Evolutionary conservation across 2,888 invertebrate species (phyloP).

Genomic region (Emmelina monodactyla): DNA sequence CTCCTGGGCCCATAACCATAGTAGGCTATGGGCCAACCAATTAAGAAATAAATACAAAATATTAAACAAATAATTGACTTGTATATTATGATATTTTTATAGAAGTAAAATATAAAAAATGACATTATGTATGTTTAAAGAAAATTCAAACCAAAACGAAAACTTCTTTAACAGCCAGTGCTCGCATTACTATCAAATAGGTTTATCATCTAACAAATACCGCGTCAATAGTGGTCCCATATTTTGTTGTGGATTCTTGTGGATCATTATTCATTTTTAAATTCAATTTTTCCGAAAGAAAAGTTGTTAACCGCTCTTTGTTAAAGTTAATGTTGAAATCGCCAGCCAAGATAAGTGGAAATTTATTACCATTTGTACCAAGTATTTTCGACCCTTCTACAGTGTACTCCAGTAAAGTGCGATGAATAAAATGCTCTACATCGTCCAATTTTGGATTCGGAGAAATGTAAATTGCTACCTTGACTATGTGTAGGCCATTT

Average conservation of each 20-base stretch:
- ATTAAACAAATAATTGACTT: too few species aligned
- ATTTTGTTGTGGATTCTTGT: slow-evolving; percentile 15
- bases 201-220: slow-evolving; percentile 4
- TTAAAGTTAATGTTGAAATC: slow-evolving; percentile 6
- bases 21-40: background rate
- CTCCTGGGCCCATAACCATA: background rate
- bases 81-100: too few species aligned
- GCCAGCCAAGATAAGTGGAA: slow-evolving; percentile 19
- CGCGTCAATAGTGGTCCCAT: slow-evolving; percentile 15
- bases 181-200: too few species aligned
- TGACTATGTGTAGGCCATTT: too few species aligned
- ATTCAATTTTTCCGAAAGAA: slow-evolving; percentile 14
- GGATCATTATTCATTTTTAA: slow-evolving; percentile 14
- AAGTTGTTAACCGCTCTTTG: slow-evolving; percentile 10
- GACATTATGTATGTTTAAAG: too few species aligned
- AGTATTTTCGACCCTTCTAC: slow-evolving; percentile 18
- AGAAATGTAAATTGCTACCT: too few species aligned
- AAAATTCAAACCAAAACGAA: too few species aligned
- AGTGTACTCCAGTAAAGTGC: background rate
- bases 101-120: too few species aligned
- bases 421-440: too few species aligned
- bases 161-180: too few species aligned
- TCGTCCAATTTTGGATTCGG: too few species aligned
- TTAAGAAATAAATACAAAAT: too few species aligned
- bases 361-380: slow-evolving; percentile 16